Evolutionary conservation across 2,113 vertebrate genomes (phyloP), one percentile per base, ranked within the genome.

Genomic region (Mirounga angustirostris): DNA sequence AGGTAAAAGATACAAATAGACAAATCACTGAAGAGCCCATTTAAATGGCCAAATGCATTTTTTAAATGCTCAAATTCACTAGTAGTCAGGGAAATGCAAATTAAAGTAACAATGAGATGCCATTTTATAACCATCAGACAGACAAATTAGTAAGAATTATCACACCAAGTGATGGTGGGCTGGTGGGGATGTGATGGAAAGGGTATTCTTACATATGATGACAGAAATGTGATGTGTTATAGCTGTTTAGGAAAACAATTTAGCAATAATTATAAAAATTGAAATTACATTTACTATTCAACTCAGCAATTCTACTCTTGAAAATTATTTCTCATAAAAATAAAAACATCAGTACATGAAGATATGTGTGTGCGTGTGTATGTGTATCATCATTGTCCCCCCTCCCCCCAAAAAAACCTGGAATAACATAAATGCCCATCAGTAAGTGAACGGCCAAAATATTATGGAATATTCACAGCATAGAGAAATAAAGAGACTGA

Each of bases 71-170:
- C 28, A 96, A 82, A 91, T 94, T 82, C 71, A 89, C 33, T 43
- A 81, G 54, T 81, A 94, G 85, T 94, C 80, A 96, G 67, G 92
- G 65, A 95, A 94, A 97, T 83, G 82, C 59, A 94, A 97, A 79
- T 96, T 84, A 95, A 95, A 86, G 10, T 79, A 91, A 88, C 73
- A 95, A 71, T 74, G 46, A 89, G 69, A 93, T 86, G 71, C 28
- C 89, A 96, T 93, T 95, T 96, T 88, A 79, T 33, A 96, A 87
- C 58, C 67, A 81, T 83, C 58, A 90, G 79, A 93, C 16, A 58
- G 82, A 89, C 79, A 97, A 87, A 94, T 92, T 95, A 88, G 30
- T 97, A 95, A 96, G 79, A 96, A 95, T 94, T 91, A 80, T 96
- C 71, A 93, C 18, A 90, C n/a, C 78, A 88, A 83, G 33, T 56